These are phyloP conservation scores for Neosilurus mollespiculum DNA, from an alignment of 2,797 vertebrate species.

Conservation along the genomic window DNA sequence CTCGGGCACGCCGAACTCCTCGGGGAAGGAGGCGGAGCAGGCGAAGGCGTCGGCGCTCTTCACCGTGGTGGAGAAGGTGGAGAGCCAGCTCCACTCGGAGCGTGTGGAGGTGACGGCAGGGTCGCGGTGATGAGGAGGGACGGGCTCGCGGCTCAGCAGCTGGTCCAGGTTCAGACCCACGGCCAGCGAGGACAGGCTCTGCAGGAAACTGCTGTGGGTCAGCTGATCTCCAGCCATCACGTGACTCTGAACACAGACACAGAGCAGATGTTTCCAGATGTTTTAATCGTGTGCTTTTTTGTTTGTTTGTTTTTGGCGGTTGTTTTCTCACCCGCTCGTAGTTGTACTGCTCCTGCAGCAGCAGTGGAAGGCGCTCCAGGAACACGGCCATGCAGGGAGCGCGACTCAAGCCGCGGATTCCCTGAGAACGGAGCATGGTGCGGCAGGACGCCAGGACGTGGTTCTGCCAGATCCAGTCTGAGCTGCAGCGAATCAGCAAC, in stretches of 20 bases:
- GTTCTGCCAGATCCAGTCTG: conserved; percentile 79
- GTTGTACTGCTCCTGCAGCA: conserved; percentile 78
- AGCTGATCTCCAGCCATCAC: conserved; percentile 78
- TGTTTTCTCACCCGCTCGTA: conserved; percentile 64
- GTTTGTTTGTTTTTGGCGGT: neutral
- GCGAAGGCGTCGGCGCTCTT: conserved; percentile 79
- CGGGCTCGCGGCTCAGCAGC: conserved; percentile 69
- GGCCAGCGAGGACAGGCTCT: conserved; percentile 75
- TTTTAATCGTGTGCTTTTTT: neutral
- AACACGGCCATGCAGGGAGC: conserved; percentile 80
- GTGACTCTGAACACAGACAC: conserved; percentile 65
- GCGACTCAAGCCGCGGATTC: conserved; percentile 76
- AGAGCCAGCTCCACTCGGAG: conserved; percentile 78
- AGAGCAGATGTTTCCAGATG: neutral
- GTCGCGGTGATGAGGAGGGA: conserved; percentile 74
- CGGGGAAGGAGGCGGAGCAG: conserved; percentile 74
- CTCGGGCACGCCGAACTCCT: conserved; percentile 71
- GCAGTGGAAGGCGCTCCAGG: conserved; percentile 75
- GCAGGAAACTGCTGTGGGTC: conserved; percentile 79
- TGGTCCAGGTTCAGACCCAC: conserved; percentile 76
- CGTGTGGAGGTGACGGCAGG: conserved; percentile 52
- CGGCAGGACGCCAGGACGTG: conserved; percentile 78
- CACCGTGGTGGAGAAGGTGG: conserved; percentile 74
- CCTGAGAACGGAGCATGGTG: conserved; percentile 74
- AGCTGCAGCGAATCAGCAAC: conserved; percentile 76